phyloP scores from a whole-genome alignment of 2,113 vertebrate species.

The Hystrix cristata region DNA sequence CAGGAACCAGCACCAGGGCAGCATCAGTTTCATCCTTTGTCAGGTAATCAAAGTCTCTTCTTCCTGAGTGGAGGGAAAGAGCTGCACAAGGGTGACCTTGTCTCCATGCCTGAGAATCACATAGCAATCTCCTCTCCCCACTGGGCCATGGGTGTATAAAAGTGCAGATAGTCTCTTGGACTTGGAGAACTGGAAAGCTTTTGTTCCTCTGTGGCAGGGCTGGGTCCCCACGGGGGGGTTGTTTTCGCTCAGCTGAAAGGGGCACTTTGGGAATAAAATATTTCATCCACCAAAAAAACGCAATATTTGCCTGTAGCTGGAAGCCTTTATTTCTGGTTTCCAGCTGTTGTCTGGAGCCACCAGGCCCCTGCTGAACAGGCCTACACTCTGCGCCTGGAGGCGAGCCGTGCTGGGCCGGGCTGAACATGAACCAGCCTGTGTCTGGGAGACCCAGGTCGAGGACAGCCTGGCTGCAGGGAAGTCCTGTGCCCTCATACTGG shows the following conservation, averaged over 20 bases:
- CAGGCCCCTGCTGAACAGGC: neutral
- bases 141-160: slow-evolving; percentile 35
- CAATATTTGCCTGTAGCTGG: slow-evolving; percentile 66
- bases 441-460: neutral
- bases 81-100: slow-evolving; percentile 73
- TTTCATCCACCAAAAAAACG: slow-evolving; percentile 59
- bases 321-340: slow-evolving; percentile 72
- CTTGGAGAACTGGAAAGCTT: slow-evolving; percentile 67
- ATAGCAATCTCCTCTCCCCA: slow-evolving; percentile 46
- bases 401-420: rapidly evolving
- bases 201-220: slow-evolving; percentile 50
- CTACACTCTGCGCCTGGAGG: neutral
- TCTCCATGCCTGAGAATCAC: slow-evolving; percentile 69
- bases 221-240: slow-evolving; percentile 56
- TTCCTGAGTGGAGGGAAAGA: slow-evolving; percentile 19
- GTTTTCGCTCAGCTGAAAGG: slow-evolving; percentile 73
- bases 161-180: slow-evolving; percentile 54
- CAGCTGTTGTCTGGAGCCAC: slow-evolving; percentile 69
- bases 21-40: neutral
- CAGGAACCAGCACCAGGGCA: neutral
- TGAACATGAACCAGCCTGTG: neutral
- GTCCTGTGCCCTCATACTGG: neutral
- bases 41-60: slow-evolving; percentile 50
- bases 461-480: neutral
- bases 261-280: slow-evolving; percentile 47